Percentiles rank a stretch among this genome's conserved stretches.
Evolutionary conservation across 2,113 vertebrate genomes (phyloP).

Genomic region (Pollimyrus isidori): DNA sequence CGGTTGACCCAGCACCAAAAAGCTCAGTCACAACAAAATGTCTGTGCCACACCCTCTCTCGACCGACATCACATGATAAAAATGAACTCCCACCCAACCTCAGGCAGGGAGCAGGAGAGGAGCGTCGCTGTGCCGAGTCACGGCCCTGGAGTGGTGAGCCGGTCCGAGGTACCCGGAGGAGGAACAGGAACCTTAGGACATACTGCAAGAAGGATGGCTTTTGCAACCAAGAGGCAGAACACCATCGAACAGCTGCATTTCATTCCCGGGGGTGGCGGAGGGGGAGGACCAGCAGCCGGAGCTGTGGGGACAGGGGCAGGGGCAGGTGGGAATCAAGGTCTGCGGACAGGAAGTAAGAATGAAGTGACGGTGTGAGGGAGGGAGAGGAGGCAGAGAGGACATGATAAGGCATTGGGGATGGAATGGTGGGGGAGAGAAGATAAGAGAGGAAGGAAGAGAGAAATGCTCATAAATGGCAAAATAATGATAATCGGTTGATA

Average conservation of each 20-base stretch:
- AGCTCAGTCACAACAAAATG: conserved; percentile 75
- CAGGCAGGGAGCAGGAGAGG: conserved; percentile 64
- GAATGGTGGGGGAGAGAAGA: neutral
- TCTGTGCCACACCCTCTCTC: conserved; percentile 69
- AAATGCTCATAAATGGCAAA: neutral
- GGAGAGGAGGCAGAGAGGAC: conserved; percentile 13
- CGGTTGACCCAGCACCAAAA: conserved; percentile 64
- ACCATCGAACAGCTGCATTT: conserved; percentile 87
- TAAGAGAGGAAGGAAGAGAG: conserved; percentile 18
- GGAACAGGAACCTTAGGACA: conserved; percentile 70
- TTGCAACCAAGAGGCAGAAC: conserved; percentile 77
- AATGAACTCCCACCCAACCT: conserved; percentile 78
- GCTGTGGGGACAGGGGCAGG: conserved; percentile 49
- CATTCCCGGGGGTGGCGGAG: conserved; percentile 71
- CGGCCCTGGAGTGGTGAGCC: conserved; percentile 54
- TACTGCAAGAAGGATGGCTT: conserved; percentile 71
- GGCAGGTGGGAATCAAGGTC: conserved; percentile 63
- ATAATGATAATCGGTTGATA: neutral
- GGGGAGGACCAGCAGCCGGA: conserved; percentile 53
- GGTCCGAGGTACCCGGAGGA: conserved; percentile 55
- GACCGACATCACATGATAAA: conserved; percentile 78
- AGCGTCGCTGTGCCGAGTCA: conserved; percentile 50
- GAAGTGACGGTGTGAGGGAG: conserved; percentile 79
- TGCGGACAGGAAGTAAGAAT: conserved; percentile 77
- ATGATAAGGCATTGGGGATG: conserved; percentile 10